A percentile compares a stretch with the other conserved stretches of the same genome.
These are phyloP conservation scores for Dendroctonus valens DNA, from an alignment of 1,140 invertebrate genomes.

Conservation along the genomic window DNA sequence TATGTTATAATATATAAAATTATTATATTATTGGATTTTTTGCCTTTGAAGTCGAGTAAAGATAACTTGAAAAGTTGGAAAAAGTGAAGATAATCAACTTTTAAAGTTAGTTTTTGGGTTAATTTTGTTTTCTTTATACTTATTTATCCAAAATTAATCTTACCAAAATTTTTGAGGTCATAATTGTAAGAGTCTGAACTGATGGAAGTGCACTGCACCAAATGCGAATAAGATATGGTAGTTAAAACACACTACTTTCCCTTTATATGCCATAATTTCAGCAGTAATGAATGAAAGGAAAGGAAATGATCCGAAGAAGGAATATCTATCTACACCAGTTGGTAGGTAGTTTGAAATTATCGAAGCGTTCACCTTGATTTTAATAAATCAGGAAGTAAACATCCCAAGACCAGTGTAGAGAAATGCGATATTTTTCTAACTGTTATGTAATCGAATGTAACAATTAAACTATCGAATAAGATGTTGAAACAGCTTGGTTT, in stretches of 20 bases:
- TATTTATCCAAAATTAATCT: constrained; percentile 1
- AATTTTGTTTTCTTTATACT: too few species aligned
- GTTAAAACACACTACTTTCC: constrained; percentile 16
- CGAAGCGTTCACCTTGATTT: constrained; percentile 28
- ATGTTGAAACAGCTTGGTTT: too few species aligned
- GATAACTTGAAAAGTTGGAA: too few species aligned
- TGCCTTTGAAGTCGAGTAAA: too few species aligned
- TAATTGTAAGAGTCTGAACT: constrained; percentile 5
- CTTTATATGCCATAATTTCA: constrained; percentile 26
- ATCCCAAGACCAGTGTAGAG: neutral
- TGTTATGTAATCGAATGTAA: too few species aligned
- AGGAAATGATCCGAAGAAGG: constrained; percentile 9
- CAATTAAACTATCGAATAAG: too few species aligned
- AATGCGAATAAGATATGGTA: constrained; percentile 26
- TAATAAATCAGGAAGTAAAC: constrained; percentile 14
- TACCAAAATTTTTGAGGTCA: constrained; percentile 31
- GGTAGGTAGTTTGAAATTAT: constrained; percentile 10
- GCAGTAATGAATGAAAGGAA: constrained; percentile 21
- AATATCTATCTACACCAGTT: neutral
- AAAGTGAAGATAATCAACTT: too few species aligned
- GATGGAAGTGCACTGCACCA: constrained; percentile 27
- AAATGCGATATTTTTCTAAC: too few species aligned
- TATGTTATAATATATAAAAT: too few species aligned
- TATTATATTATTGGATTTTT: too few species aligned
- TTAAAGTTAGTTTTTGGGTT: too few species aligned